Evolutionary conservation across 1,140 invertebrate genomes (phyloP).

Genomic region (Berghia stephanieae): DNA sequence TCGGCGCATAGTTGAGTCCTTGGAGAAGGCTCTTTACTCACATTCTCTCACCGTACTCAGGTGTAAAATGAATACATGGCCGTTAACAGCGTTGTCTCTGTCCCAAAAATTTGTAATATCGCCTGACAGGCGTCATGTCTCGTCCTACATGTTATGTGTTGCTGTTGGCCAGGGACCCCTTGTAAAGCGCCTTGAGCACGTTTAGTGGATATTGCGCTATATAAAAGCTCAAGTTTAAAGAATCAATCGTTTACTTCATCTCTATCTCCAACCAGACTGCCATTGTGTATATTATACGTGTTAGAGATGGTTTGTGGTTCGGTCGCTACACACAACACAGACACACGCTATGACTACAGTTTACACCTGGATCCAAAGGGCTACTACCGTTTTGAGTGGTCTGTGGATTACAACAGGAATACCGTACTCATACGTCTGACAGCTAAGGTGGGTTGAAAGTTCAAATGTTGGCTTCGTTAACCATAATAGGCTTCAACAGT

Average conservation of each 20-base stretch:
- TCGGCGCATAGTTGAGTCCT: too few relatives aligned
- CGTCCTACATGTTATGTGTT: too few relatives aligned
- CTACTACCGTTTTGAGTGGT: conserved; percentile 26
- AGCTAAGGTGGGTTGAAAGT: conserved; percentile 22
- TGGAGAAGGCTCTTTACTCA: too few relatives aligned
- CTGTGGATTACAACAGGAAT: conserved; percentile 33
- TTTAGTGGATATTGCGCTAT: not conserved
- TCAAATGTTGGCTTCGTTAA: too few relatives aligned
- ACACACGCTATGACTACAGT: conserved; percentile 21
- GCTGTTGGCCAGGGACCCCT: not conserved
- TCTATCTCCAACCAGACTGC: not conserved
- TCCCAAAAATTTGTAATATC: too few relatives aligned
- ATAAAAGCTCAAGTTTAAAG: not conserved
- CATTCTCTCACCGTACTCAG: too few relatives aligned
- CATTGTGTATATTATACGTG: not conserved
- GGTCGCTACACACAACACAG: not conserved
- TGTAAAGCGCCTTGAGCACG: not conserved
- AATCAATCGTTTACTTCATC: not conserved
- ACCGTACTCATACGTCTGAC: conserved; percentile 26
- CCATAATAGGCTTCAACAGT: too few relatives aligned
- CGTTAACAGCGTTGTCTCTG: too few relatives aligned
- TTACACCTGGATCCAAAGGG: conserved; percentile 26
- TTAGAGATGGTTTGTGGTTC: not conserved
- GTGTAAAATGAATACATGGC: too few relatives aligned
- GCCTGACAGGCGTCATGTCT: too few relatives aligned